Base-by-base conservation (phyloP, 2,113 vertebrate genomes). In the Plectropomus leopardus region DNA sequence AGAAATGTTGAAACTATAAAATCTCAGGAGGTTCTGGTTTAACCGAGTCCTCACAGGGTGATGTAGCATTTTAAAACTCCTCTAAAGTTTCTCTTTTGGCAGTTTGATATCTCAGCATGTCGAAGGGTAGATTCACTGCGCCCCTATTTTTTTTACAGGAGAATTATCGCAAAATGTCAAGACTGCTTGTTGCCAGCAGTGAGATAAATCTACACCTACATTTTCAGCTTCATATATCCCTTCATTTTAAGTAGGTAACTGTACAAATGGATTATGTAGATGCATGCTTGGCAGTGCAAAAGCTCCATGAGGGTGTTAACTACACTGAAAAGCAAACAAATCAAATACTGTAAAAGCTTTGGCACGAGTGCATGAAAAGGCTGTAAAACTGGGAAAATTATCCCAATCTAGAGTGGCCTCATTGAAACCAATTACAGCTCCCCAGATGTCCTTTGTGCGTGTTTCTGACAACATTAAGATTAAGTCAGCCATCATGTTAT, bases 1-100 rank as follows among this genome's bases (percentile, higher is more conserved):
- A 71, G 68, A 72, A 85, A 90, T 89, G 84, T 83, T 82, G 66
- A 82, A 86, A 83, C 78, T 26, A 76, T 93, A 87, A 92, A 90
- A 63, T 74, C 81, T 80, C 76, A 68, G 66, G 72, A 76, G 83
- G 77, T 45, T 89, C 66, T 74, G 82, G 53, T 86, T 86, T 92
- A 84, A 88, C 84, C 84, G 72, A 87, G 78, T 86, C 78, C 53
- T 82, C 63, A 76, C 65, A 34, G 60, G 23, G 34, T 77, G 87
- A 78, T 85, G 76, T 53, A 57, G 58, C 74, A 70, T 84, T 84
- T 79, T 84, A 87, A 83, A 87, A 67, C 76, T 67, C 63, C 83
- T 78, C 59, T 82, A 55, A 75, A 54, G 70, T 78, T 74, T 82
- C 58, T 64, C 59, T 68, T 69, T 53, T 87, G 76, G 69, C 71